Base-by-base conservation (phyloP, 2,888 invertebrate species). In the Ctena decussata region DNA sequence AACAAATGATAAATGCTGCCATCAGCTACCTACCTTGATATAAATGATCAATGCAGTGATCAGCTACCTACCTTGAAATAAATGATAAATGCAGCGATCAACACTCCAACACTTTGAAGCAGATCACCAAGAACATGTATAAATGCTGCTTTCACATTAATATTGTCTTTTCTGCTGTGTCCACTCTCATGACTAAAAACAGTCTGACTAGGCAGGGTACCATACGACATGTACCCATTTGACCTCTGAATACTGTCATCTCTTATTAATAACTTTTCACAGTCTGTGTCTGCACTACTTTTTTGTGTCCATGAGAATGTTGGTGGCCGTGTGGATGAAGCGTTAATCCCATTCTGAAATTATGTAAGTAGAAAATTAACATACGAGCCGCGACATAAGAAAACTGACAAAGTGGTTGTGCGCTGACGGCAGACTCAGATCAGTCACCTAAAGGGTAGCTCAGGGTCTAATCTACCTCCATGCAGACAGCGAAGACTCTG, bases 51-150 rank as follows among this genome's bases (percentile, higher is more conserved):
- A n/a, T n/a, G n/a, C n/a, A n/a, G n/a, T n/a, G n/a, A n/a, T n/a
- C n/a, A n/a, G n/a, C n/a, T n/a, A 39, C 81, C 77, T 86, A 98
- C 98, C 97, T 98, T 97, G 95, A 97, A 99, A 96, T 98, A 99
- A 90, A 99, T 99, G 77, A 99, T 97, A 77, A 98, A 96, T 53
- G 99, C 98, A 0, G 99, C 99, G 30, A 98, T 96, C 85, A 99
- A 97, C 0, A 99, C 99, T 0, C 99, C 99, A 93, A 98, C 97
- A 96, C 98, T 99, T 96, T 98, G 98, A 89, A 99, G 96, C 94
- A 99, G 98, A 96, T 99, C 99, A 0, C 99, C 99, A 78, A 99
- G 95, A 65, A 99, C 99, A 96, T 99, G 99, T 88, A 99, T 98
- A 75, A 75, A 65, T 12, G 69, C 49, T 35, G 32, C 37, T 27